Evolutionary conservation across 2,797 vertebrate species (phyloP), one percentile per base, ranked within the genome.

Genomic region (Leuciscus waleckii): DNA sequence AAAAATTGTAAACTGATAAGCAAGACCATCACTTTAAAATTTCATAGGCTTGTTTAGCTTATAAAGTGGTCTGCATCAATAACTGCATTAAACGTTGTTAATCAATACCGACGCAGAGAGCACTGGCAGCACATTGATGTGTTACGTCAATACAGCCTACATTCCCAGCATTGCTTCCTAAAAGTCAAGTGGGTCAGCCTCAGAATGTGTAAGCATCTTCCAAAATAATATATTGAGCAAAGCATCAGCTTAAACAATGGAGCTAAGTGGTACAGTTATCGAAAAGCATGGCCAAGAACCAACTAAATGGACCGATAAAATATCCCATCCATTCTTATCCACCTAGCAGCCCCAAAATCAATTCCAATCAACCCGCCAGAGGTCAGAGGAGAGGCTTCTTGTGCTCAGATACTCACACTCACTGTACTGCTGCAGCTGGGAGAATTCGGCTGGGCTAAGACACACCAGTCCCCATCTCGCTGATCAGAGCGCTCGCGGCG

Each of bases 351-450:
- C 49, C 35, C 29, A 43, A 79, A 80, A 74, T 81, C 82, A 84
- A 65, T 39, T 75, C 43, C 61, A 85, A 82, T 73, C 67, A 82
- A n/a, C 79, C 58, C 39, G 17, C 73, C 74, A 70, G 39, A n/a
- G 65, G 46, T 37, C 46, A 35, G 26, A 43, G 58, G 9, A 39
- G 56, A 74, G 78, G 29, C 73, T 16, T 84, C 69, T 37, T 21
- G 7, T 81, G 21, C 17, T 54, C 37, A 17, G 29, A 51, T 94
- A 97, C 97, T 98, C 91, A 99, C 98, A 98, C 88, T 98, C 97
- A 0, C 96, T 96, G 93, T 98, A 98, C 88, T 99, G 95, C 89
- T 99, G 97, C 81, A 99, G 97, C 88, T 98, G 98, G 77, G 92
- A 92, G 54, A 98, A 98, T 92, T 99, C 98, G 0, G 96, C 85